A percentile compares a stretch with the other conserved stretches of the same genome.
phyloP scores from a whole-genome alignment of 2,888 invertebrate genomes.

The Cepaea hortensis region DNA sequence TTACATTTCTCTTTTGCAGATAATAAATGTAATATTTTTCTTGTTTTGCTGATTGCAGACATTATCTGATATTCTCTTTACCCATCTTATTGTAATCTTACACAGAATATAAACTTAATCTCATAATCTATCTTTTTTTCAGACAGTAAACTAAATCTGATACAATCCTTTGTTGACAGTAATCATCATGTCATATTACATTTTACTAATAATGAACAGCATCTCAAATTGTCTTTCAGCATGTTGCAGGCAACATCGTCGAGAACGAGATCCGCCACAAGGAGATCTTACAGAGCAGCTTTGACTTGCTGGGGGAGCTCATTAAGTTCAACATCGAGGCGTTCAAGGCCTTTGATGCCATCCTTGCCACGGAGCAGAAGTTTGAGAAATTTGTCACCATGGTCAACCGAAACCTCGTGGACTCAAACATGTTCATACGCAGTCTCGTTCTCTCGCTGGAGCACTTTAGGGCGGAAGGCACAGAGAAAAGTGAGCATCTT shows the following conservation, averaged over 20 bases:
- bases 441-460: conserved; percentile 76
- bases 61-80: no score
- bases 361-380: conserved; percentile 71
- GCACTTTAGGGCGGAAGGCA: conserved; percentile 69
- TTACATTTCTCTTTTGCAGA: no score
- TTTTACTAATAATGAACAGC: no score
- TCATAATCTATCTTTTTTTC: no score
- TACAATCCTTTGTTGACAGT: no score
- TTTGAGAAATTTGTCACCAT: conserved; percentile 73
- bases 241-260: conserved; percentile 76
- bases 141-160: no score
- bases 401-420: conserved; percentile 75
- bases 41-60: no score
- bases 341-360: conserved; percentile 74
- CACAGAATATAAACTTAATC: no score
- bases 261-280: conserved; percentile 74
- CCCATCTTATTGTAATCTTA: no score
- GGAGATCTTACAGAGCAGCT: conserved; percentile 77
- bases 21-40: no score
- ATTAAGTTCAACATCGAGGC: conserved; percentile 77
- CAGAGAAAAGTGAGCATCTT: conserved; percentile 44
- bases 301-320: conserved; percentile 77
- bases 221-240: conserved; percentile 60
- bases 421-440: conserved; percentile 78
- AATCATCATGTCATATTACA: no score